Evolutionary conservation across 2,113 vertebrate species (phyloP), one percentile per base, ranked within the genome.

Genomic region (Charadrius vociferus): DNA sequence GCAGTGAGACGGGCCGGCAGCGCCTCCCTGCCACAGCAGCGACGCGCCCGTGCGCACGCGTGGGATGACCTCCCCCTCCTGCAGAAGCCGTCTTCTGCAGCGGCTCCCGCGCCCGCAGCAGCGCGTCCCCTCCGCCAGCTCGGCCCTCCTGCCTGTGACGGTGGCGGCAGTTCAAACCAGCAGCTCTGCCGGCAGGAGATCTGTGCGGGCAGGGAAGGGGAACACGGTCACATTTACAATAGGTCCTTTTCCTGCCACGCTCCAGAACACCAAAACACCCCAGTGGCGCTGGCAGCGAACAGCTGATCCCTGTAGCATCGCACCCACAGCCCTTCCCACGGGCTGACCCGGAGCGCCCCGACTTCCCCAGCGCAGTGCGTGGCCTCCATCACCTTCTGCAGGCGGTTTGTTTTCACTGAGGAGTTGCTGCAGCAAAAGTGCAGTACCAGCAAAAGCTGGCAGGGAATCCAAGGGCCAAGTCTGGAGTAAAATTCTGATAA

Each of bases 371-470:
- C 70, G 21, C 70, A 1, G 9, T 23, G 53, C 30, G 0, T 7
- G 77, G 62, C 93, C 71, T 39, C 93, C 17, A 2, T 23, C 39
- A 79, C 94, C 65, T 53, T 9, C 72, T n/a, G 13, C 68, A 12
- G 56, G 49, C 4, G 1, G 7, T 36, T 68, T 68, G 75, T 89
- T 95, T 88, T 71, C 83, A 1, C 86, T 43, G 14, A 68, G 30
- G 83, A 12, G 68, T 19, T 66, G 93, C 88, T 80, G 66, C 12
- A 82, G 77, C 87, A 79, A 61, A 91, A 94, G 43, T 72, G 74
- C 93, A 90, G 85, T 41, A 88, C 78, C 94, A 95, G 88, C 88
- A 89, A 95, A 89, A 92, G 77, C 88, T 97, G 96, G 81, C 95
- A 97, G 88, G 70, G 86, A 91, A 91, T 32, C 82, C 92, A 53